Percentiles rank a stretch among this genome's conserved stretches.
Conservation (phyloP, 1,140 invertebrate genomes). For the Drosophila repletoides region DNA sequence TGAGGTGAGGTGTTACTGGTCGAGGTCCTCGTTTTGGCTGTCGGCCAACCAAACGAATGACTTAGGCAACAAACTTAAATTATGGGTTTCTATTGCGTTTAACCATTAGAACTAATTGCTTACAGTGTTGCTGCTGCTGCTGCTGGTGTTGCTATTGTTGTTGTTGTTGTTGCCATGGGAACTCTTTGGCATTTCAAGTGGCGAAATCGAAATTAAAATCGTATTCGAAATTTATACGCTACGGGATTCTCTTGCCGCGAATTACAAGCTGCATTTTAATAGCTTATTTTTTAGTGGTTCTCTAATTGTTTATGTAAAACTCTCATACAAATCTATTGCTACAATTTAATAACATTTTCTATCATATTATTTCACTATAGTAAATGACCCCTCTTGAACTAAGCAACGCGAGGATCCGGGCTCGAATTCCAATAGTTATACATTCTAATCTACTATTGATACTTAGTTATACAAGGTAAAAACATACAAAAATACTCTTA, state of each 20-base stretch:
- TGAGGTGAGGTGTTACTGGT: background rate
- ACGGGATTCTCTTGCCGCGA: slow-evolving; percentile 18
- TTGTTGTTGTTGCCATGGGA: slow-evolving; percentile 7
- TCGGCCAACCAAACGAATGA: slow-evolving; percentile 57
- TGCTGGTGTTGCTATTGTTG: background rate
- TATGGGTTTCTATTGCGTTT: slow-evolving; percentile 18
- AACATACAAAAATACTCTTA: too few species aligned
- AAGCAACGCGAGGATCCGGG: too few species aligned
- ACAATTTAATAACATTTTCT: too few species aligned
- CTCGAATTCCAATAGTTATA: too few species aligned
- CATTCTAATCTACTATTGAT: too few species aligned
- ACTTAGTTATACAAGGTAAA: too few species aligned
- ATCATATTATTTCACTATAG: too few species aligned
- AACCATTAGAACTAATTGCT: slow-evolving; percentile 45
- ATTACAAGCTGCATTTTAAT: background rate
- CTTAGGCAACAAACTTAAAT: slow-evolving; percentile 69
- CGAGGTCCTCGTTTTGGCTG: slow-evolving; percentile 51
- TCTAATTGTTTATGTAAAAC: too few species aligned
- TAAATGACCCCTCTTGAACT: too few species aligned
- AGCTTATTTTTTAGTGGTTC: background rate
- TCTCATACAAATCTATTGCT: too few species aligned
- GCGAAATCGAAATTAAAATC: too few species aligned
- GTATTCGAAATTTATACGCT: too few species aligned
- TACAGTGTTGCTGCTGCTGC: background rate
- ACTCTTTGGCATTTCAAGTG: slow-evolving; percentile 14